Base-by-base conservation (phyloP, 2,888 invertebrate genomes). In the Marronus borbonicus region DNA sequence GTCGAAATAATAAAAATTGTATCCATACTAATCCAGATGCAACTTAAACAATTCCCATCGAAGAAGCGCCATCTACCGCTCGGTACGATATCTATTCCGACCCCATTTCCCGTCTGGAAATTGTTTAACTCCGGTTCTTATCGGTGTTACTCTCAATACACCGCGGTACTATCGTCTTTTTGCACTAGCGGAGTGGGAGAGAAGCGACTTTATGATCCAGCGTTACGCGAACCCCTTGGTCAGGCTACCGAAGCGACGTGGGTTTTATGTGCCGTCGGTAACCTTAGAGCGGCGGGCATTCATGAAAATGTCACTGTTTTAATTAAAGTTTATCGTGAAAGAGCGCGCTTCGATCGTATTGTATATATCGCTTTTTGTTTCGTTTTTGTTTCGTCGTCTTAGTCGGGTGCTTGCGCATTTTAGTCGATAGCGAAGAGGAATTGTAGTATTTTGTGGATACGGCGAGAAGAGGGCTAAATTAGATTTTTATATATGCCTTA, bases 251-350 rank as follows among this genome's bases (percentile, higher is more conserved):
- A 20, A 28, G 20, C 62, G 62, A 55, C 14, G 62, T 62, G 3
- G 62, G 62, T 5, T 66, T 66, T 66, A 44, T 44, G 66, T 39
- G 10, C 20, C n/a, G 44, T 10, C 7, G 44, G 44, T 66, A 20
- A 66, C 66, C 66, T 66, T 44, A 44, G 44, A 17, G 31, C 17
- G 12, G 24, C 44, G 17, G 44, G 2, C 66, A 10, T 44, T 66
- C 66, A 49, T 66, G 62, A 66, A 66, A 66, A 66, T 44, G 44
- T 66, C 66, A 66, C 66, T 20, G 49, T 66, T 66, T 66, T 66
- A 66, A 66, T 66, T 66, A 66, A 66, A 66, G 20, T 44, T 66
- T 44, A 66, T 66, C 44, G 66, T 24, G 24, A 39, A 49, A 49
- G 20, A 39, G 44, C 24, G 17, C 66, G 44, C 66, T 39, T 66